Base-by-base conservation (phyloP, 2,888 invertebrate genomes). In the Phortica okadai region DNA sequence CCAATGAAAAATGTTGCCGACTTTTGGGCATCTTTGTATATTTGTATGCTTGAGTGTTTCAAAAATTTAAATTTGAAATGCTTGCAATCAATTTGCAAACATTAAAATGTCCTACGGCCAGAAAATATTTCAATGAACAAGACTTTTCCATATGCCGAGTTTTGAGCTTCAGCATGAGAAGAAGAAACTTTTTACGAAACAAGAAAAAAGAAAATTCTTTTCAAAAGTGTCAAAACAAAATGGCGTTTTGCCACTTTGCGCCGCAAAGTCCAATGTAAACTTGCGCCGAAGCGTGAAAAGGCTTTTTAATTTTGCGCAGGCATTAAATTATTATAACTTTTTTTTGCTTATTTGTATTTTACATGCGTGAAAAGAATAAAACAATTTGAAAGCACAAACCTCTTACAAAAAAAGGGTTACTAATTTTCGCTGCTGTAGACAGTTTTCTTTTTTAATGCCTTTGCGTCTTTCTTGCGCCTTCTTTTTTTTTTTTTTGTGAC, bases 301-400 rank as follows among this genome's bases (percentile, higher is more conserved):
- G 56, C 70, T 72, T 72, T 72, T 72, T 72, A 72, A 72, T 72
- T 72, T 72, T 72, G 33, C 25, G 21, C 41, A 25, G 11, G 70
- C 70, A 72, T 72, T 72, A 72, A 72, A 50, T 11, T 11, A 50
- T 50, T 50, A 11, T 11, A 50, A 50, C 54, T 56, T 50, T 50
- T 11, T 50, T 50, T 50, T 11, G 50, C 50, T 6, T 50, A 33
- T 69, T 69, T 69, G 8, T 16, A 62, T 10, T 11, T 25, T 14
- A n/a, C 54, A 54, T 14, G 62, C 62, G 62, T 50, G 50, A 69
- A 64, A 21, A 33, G 33, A 33, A 33, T 33, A 33, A 33, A 33
- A 33, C 33, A 33, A 33, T 33, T 33, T 0, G 14, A 50, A 50
- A 50, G 6, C 50, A 2, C 50, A 50, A 50, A 50, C 50, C 50